Evolutionary conservation across 1,140 invertebrate genomes (phyloP).

Genomic region (Bombus huntii): DNA sequence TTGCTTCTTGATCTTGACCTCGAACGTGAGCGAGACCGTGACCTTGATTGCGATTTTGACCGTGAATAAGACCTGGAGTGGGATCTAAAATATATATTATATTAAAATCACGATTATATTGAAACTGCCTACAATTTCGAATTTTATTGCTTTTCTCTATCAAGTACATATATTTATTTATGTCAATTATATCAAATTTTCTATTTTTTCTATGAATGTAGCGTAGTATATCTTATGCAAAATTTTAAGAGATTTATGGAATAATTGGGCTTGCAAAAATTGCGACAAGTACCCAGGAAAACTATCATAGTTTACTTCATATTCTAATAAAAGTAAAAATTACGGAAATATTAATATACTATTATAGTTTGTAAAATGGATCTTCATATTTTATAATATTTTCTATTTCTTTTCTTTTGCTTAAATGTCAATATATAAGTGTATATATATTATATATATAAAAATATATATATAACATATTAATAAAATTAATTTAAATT

Average conservation of each 20-base stretch:
- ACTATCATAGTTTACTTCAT: slow-evolving; percentile 20
- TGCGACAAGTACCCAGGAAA: slow-evolving; percentile 42
- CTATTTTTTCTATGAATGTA: not conserved
- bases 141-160: not conserved
- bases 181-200: not conserved
- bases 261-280: slow-evolving; percentile 45
- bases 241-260: not conserved
- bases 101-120: slow-evolving; percentile 33
- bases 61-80: slow-evolving; percentile 79
- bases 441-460: not conserved
- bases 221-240: not conserved
- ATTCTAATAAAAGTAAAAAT: slow-evolving; percentile 1
- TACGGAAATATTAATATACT: not conserved
- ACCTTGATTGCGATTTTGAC: slow-evolving; percentile 81
- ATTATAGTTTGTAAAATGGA: not conserved
- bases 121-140: slow-evolving; percentile 27
- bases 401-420: slow-evolving; percentile 10
- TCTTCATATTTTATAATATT: not conserved
- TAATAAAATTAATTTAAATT: not conserved
- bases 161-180: not conserved
- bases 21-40: slow-evolving; percentile 81
- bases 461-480: not conserved
- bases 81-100: slow-evolving; percentile 71
- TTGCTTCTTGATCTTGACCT: slow-evolving; percentile 81
- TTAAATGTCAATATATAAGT: slow-evolving; percentile 23